Evolutionary conservation across 2,797 vertebrate genomes (phyloP).

Genomic region (Cryptoprocta ferox): DNA sequence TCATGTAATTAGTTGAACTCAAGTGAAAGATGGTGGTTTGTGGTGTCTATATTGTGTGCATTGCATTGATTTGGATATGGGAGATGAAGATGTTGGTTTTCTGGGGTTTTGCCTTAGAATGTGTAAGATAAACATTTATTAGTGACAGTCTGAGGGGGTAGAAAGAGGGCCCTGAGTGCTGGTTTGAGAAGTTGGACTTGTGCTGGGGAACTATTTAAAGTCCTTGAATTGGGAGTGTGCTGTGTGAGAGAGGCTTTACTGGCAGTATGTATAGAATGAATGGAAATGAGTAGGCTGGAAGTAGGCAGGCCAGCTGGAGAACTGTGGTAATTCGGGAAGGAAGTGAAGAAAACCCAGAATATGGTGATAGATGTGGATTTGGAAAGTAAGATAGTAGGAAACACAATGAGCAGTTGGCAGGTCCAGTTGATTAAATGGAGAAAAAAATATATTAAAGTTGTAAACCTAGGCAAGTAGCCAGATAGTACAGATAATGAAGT

Average conservation of each 20-base stretch:
- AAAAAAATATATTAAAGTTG: not conserved
- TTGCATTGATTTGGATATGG: not conserved
- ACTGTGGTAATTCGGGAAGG: not conserved
- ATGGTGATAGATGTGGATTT: not conserved
- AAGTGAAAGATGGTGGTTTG: not conserved
- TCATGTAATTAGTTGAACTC: not conserved
- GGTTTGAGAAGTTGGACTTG: not conserved
- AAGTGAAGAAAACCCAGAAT: not conserved
- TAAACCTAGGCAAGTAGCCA: not conserved
- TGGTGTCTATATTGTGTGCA: not conserved
- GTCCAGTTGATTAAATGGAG: not conserved
- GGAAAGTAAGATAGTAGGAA: not conserved
- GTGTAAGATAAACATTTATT: not conserved
- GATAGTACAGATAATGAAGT: not conserved
- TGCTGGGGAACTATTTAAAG: not conserved
- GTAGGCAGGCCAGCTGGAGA: not conserved
- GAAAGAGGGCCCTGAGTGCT: not conserved
- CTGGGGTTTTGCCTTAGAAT: not conserved
- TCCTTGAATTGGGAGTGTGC: not conserved
- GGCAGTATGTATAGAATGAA: not conserved
- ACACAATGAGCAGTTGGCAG: not conserved
- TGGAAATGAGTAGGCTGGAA: not conserved
- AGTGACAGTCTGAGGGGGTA: not conserved
- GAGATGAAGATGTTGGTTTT: not conserved
- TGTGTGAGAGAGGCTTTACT: not conserved